Evolutionary conservation across 2,888 invertebrate species (phyloP).

Genomic region (Willowsia nigromaculata): DNA sequence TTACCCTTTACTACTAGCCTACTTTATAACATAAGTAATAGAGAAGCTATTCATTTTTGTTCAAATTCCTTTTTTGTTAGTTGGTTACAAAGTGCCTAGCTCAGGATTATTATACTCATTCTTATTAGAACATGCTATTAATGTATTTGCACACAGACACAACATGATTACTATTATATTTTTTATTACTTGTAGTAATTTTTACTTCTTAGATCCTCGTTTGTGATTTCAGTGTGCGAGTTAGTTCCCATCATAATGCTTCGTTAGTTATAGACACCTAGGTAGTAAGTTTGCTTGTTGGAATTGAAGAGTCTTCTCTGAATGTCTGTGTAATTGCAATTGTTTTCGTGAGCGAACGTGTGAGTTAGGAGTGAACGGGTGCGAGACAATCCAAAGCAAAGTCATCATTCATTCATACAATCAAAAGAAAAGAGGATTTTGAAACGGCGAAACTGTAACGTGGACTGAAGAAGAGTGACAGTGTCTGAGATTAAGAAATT

Average conservation of each 20-base stretch:
- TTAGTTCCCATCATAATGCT: conserved; percentile 46
- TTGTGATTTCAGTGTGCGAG: conserved; percentile 51
- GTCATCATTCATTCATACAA: neutral
- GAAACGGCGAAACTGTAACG: conserved; percentile 6
- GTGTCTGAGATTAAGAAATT: conserved; percentile 16
- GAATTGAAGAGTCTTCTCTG: conserved; percentile 29
- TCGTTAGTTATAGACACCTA: neutral
- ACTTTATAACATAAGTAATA: conserved; percentile 15
- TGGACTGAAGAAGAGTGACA: conserved; percentile 26
- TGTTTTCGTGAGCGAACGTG: conserved; percentile 47
- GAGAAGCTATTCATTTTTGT: neutral
- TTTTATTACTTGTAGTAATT: conserved; percentile 39
- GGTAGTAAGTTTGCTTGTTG: neutral
- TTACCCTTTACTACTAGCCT: conserved; percentile 45
- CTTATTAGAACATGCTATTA: conserved; percentile 39
- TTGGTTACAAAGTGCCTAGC: neutral
- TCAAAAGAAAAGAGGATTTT: neutral
- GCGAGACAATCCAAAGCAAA: neutral
- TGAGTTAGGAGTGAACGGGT: conserved; percentile 24
- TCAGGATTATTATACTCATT: conserved; percentile 19
- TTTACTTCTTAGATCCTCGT: conserved; percentile 50
- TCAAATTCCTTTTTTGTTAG: neutral
- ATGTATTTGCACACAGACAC: conserved; percentile 17
- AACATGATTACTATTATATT: conserved; percentile 32
- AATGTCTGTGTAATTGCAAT: neutral